These are phyloP conservation scores for Coecobrya sp. DNA, from an alignment of 2,888 invertebrate genomes.

Conservation along the genomic window DNA sequence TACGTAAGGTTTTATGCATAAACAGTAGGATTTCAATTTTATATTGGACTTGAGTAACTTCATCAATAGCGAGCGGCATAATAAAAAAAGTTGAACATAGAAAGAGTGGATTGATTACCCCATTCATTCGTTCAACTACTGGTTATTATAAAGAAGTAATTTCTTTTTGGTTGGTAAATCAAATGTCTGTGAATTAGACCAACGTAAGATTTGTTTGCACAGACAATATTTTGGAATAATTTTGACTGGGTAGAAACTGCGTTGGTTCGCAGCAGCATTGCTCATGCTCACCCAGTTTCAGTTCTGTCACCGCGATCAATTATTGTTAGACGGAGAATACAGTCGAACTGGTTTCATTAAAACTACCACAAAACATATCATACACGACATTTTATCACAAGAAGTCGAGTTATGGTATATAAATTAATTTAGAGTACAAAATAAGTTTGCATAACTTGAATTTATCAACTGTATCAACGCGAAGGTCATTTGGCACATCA, in stretches of 20 bases:
- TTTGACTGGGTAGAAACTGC: conserved; percentile 21
- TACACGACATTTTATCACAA: neutral
- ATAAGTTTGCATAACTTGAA: neutral
- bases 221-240: too few relatives aligned
- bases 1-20: neutral
- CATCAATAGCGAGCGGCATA: neutral
- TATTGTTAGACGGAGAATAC: neutral
- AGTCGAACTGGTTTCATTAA: conserved; percentile 11
- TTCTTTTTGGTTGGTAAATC: too few relatives aligned
- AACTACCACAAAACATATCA: neutral
- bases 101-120: too few relatives aligned
- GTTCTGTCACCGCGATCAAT: neutral
- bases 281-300: too few relatives aligned
- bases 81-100: neutral
- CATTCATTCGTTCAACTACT: neutral
- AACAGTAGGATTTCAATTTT: neutral
- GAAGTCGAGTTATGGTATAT: neutral
- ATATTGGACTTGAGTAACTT: neutral
- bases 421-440: neutral
- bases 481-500: neutral
- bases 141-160: too few relatives aligned
- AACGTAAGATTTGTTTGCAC: too few relatives aligned
- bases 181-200: neutral
- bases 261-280: neutral
- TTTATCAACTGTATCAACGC: neutral